Evolutionary conservation across 1,140 invertebrate genomes (phyloP), one percentile per base, ranked within the genome.

Genomic region (Calephelis nemesis): DNA sequence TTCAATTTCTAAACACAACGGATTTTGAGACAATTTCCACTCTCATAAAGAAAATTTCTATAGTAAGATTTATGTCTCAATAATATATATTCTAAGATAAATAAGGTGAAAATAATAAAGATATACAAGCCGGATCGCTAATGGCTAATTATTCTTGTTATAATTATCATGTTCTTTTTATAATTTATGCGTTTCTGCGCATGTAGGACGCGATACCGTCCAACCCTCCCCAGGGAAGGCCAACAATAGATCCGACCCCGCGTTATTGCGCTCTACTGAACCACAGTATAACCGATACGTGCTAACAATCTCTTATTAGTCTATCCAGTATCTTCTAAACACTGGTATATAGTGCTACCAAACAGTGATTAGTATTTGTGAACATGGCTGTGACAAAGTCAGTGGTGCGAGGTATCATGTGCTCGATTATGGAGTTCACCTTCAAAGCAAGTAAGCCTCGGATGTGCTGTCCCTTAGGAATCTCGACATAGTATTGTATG

Each of bases 371-470:
- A 58, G 12, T 58, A 58, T 42, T 66, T 42, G 12, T 8, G 7
- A 74, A 71, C 72, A 89, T 89, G 87, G 88, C 87, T 30, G 77
- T 89, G 47, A 91, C 88, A 7, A 91, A 90, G 73, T 85, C 87
- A 40, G 86, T 81, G 11, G 85, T 91, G 42, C 84, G 87, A 68
- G 87, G 88, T 64, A 83, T 90, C 68, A 91, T 91, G 88, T 91
- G 87, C 69, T 85, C 86, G 40, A 84, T 91, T 68, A 90, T 91
- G 88, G 88, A 91, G 75, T 87, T 91, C 76, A 91, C 88, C 67
- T 91, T 91, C 76, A 91, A 85, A 91, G 88, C 88, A 88, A 91
- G 88, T 91, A 88, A 91, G 86, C 69, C 62, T 74, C 71, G 71
- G 70, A 71, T 68, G 69, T 70, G 70, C 70, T 72, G 62, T 66